Evolutionary conservation across 2,113 vertebrate genomes (phyloP).

Genomic region (Osmerus mordax): DNA sequence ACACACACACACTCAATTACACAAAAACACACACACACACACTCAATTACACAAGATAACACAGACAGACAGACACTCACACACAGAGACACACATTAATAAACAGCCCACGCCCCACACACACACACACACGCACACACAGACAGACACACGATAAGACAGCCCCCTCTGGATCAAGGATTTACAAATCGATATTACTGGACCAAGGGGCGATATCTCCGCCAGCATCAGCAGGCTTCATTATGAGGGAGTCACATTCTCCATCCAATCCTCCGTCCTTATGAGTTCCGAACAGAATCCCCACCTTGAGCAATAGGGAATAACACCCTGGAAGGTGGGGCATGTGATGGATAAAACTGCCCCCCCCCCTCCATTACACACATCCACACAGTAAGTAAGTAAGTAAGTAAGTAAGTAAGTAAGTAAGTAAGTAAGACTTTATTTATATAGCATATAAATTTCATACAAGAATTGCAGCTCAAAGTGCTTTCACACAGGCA

Average conservation of each 20-base stretch:
- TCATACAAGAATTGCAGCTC: too few relatives aligned
- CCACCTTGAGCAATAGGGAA: neutral
- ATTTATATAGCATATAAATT: too few relatives aligned
- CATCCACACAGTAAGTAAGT: too few relatives aligned
- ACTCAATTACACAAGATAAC: slow-evolving; percentile 8
- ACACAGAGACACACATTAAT: neutral
- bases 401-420: too few relatives aligned
- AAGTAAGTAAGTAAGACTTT: too few relatives aligned
- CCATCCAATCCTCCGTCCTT: neutral
- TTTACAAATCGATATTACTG: neutral
- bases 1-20: slow-evolving; percentile 9
- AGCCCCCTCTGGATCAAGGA: neutral
- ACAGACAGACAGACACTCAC: neutral
- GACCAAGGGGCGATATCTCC: neutral
- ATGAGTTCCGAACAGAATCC: neutral
- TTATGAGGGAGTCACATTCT: neutral
- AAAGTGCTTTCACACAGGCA: too few relatives aligned
- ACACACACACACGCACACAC: neutral
- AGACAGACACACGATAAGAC: neutral
- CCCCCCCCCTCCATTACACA: neutral
- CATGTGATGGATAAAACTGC: neutral
- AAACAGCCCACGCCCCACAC: neutral
- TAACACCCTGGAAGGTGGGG: neutral
- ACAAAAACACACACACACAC: slow-evolving; percentile 9
- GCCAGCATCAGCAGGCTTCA: neutral